phyloP scores from a whole-genome alignment of 1,140 invertebrate genomes.

The Solenopsis fugax region DNA sequence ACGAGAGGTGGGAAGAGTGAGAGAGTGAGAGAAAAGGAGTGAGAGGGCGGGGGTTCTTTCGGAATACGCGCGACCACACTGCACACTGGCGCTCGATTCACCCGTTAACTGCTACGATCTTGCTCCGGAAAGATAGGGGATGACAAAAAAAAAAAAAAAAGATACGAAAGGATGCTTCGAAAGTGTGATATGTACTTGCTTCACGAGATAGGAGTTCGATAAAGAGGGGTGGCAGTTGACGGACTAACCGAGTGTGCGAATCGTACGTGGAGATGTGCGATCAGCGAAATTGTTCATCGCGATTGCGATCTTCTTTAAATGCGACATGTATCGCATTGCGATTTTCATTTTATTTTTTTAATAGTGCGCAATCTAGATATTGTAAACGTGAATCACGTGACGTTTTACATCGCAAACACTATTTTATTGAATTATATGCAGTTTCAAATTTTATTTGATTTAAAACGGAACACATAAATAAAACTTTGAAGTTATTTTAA shows the following conservation, averaged over 20 bases:
- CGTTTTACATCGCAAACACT: too few relatives aligned
- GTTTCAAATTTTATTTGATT: too few relatives aligned
- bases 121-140: not conserved
- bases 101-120: conserved; percentile 31
- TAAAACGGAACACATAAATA: too few relatives aligned
- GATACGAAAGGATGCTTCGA: not conserved
- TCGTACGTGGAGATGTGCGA: not conserved
- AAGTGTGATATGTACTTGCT: conserved; percentile 2
- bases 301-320: too few relatives aligned
- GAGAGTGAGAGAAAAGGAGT: not conserved
- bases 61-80: conserved; percentile 37
- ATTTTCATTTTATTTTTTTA: too few relatives aligned
- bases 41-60: conserved; percentile 37
- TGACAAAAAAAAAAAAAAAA: not conserved
- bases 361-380: too few relatives aligned
- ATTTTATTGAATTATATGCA: too few relatives aligned
- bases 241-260: not conserved
- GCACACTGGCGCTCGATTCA: conserved; percentile 50
- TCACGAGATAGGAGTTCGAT: not conserved
- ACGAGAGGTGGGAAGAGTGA: not conserved
- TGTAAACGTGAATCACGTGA: too few relatives aligned
- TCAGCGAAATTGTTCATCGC: too few relatives aligned
- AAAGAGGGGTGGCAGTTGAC: not conserved
- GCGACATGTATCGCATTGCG: too few relatives aligned
- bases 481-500: too few relatives aligned